These are phyloP conservation scores for Telenomus remus DNA, from an alignment of 1,140 invertebrate genomes.

Conservation along the genomic window DNA sequence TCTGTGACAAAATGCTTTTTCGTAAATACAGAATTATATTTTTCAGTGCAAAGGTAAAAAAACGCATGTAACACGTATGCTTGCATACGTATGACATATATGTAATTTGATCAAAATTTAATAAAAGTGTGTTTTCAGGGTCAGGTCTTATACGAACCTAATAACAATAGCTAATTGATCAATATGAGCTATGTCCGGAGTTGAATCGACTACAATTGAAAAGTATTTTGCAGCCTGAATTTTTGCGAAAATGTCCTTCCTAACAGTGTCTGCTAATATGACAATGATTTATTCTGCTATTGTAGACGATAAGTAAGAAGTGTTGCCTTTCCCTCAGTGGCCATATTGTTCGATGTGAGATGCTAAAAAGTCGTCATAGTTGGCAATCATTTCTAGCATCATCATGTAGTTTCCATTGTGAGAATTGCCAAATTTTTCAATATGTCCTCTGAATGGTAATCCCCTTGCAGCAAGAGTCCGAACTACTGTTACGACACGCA, in stretches of 20 bases:
- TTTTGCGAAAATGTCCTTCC: slow-evolving; percentile 5
- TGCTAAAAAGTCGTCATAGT: slow-evolving; percentile 67
- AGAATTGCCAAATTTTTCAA: slow-evolving; percentile 58
- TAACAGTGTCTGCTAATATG: slow-evolving; percentile 55
- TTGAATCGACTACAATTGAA: slow-evolving; percentile 65
- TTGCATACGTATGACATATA: too few relatives aligned
- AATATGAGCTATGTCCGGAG: slow-evolving; percentile 62
- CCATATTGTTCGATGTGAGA: slow-evolving; percentile 62
- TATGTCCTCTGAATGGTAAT: slow-evolving; percentile 57
- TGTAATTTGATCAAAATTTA: too few relatives aligned
- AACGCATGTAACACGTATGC: too few relatives aligned
- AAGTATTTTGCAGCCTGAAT: slow-evolving; percentile 9
- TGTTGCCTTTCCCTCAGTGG: slow-evolving; percentile 61
- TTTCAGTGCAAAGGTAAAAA: too few relatives aligned
- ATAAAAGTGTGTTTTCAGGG: too few relatives aligned
- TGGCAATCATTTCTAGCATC: slow-evolving; percentile 62
- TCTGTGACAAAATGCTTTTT: too few relatives aligned
- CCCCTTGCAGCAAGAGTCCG: slow-evolving; percentile 41
- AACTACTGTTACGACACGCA: slow-evolving; percentile 10
- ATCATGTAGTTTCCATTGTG: slow-evolving; percentile 63
- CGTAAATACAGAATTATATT: too few relatives aligned
- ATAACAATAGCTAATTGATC: slow-evolving; percentile 65
- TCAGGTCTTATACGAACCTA: slow-evolving; percentile 32
- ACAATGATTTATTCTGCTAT: slow-evolving; percentile 67
- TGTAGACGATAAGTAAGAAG: slow-evolving; percentile 62